Percentiles rank a stretch among this genome's conserved stretches.
Evolutionary conservation across 2,797 vertebrate species (phyloP).

Genomic region (Parotocinclus haroldoi): DNA sequence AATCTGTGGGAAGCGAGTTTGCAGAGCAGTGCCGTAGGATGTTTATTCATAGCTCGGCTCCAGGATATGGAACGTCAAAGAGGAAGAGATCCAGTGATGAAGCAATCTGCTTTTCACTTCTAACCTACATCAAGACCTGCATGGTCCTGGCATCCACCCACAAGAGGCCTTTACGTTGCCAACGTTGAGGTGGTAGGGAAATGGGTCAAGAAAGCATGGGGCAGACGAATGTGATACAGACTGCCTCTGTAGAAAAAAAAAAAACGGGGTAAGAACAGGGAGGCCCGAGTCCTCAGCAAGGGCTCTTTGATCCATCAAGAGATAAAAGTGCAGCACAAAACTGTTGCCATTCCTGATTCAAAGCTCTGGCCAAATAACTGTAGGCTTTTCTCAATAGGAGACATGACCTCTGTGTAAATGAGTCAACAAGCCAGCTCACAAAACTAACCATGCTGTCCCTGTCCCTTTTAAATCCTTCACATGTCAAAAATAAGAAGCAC

Average conservation of each 20-base stretch:
- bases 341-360: conserved; percentile 48
- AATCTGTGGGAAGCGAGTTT: conserved; percentile 14
- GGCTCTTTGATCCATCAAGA: conserved; percentile 56
- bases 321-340: conserved; percentile 55
- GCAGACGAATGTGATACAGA: conserved; percentile 17
- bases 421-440: conserved; percentile 16
- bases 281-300: conserved; percentile 33
- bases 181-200: conserved; percentile 19
- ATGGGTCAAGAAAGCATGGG: conserved; percentile 13
- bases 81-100: conserved; percentile 40
- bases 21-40: conserved; percentile 17
- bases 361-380: conserved; percentile 38
- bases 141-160: conserved; percentile 37
- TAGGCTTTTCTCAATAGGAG: conserved; percentile 27
- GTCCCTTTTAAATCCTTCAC: not conserved
- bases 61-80: conserved; percentile 40
- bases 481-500: too few species aligned
- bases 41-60: conserved; percentile 45
- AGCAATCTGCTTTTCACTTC: conserved; percentile 42
- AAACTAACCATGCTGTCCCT: not conserved
- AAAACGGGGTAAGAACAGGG: conserved; percentile 4
- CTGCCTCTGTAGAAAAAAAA: conserved; percentile 23
- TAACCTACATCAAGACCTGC: conserved; percentile 36
- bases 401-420: conserved; percentile 32
- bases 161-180: conserved; percentile 7